Base-by-base conservation (phyloP, 2,113 vertebrate genomes). In the Hippocampus barbouri region DNA sequence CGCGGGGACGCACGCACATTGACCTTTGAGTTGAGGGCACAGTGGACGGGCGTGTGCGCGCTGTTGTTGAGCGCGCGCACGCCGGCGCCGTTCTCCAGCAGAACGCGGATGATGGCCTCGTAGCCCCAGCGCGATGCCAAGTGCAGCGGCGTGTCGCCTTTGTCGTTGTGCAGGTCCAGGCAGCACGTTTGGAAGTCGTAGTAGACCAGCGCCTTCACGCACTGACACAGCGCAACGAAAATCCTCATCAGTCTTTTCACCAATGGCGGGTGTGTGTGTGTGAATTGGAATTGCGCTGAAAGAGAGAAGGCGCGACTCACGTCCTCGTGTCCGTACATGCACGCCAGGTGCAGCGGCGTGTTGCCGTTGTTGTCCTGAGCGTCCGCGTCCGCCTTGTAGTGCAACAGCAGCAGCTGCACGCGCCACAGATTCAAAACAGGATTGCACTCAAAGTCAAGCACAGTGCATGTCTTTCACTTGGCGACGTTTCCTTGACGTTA, bases 171-270 rank as follows among this genome's bases (percentile, higher is more conserved):
- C 49, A 94, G 86, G 68, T 98, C 95, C 73, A 98, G 89, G 1
- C 91, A 92, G 76, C 96, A 98, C 3, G 90, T 86, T 66, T 94
- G 93, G 70, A 93, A 82, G 11, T 99, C 95, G 1, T 94, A 99
- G 89, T 98, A 98, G 68, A 98, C 95, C 85, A 99, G 78, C 45
- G 96, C 97, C 92, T 99, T 99, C 83, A 99, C 96, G 14, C 97
- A 99, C 97, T 99, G 82, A 86, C 69, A 73, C 74, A 4, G 85
- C 66, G 5, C 20, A 16, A 2, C 2, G 27, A 43, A 12, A 8
- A 47, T 40, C 8, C 23, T 20, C 60, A 10, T 10, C 60, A 10
- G 0, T 8, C 20, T 30, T 30, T 30, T 30, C 30, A 4, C 30
- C 30, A 30, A 4, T 30, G 30, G 2, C 30, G 30, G 2, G 30